Conservation (phyloP, 2,113 vertebrate species). For the Microtus oregoni region DNA sequence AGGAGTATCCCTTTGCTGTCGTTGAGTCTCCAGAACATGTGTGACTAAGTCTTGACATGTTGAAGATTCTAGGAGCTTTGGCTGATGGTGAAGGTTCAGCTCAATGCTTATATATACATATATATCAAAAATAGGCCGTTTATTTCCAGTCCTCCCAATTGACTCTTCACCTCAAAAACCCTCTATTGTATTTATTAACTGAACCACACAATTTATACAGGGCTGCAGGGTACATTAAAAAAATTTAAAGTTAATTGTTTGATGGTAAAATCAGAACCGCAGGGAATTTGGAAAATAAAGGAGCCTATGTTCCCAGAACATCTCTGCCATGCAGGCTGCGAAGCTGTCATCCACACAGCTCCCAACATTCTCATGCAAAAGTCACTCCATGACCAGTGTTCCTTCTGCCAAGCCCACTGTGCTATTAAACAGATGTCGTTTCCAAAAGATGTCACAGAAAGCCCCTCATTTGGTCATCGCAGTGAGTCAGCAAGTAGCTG, state of each 20-base stretch:
- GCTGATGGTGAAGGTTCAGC: neutral
- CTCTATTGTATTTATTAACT: conserved; percentile 20
- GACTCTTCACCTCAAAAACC: conserved; percentile 22
- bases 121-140: neutral
- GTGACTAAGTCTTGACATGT: neutral
- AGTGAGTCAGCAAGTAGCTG: neutral
- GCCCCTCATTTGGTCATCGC: rapidly evolving
- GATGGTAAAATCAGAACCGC: conserved; percentile 27
- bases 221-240: conserved; percentile 27
- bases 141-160: neutral
- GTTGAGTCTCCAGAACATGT: neutral
- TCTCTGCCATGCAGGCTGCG: rapidly evolving
- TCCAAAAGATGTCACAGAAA: neutral
- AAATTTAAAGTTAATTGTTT: conserved; percentile 36
- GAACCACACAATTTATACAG: neutral
- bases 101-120: neutral
- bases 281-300: conserved; percentile 42
- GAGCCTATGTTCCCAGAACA: neutral
- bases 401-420: rapidly evolving
- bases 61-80: neutral
- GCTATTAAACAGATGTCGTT: neutral
- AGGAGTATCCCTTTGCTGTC: neutral
- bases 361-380: rapidly evolving
- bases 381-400: neutral
- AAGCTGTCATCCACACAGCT: neutral